Base-by-base conservation (phyloP, 2,113 vertebrate species). In the Oplegnathus fasciatus region DNA sequence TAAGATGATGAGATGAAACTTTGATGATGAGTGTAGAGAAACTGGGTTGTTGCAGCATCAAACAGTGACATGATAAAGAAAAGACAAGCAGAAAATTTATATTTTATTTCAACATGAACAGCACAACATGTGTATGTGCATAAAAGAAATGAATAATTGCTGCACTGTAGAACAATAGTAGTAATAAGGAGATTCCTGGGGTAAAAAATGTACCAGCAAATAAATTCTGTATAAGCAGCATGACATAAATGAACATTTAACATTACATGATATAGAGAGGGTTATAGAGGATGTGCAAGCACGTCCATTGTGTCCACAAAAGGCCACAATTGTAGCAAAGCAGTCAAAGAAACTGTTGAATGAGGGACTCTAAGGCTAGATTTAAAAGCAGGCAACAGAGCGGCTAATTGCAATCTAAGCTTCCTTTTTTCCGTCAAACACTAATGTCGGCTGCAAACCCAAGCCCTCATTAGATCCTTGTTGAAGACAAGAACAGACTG, bases 381-480 rank as follows among this genome's bases (percentile, higher is more conserved):
- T 57, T 75, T 70, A 72, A 69, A 64, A 88, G 66, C 22, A 44
- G 44, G 22, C 62, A 75, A 44, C 26, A 52, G 66, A 71, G 74
- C n/a, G 0, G 37, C 74, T 89, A 83, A 88, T 92, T 91, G 78
- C 76, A 74, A 67, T 78, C 66, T 4, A 18, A 65, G 73, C 82
- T 80, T 89, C 84, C 89, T 88, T 83, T 88, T 86, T 87, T 76
- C 40, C 37, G 84, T 83, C 24, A 66, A 72, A 86, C 67, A 50
- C 65, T 73, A 88, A 73, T 75, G 84, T 44, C 8, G 28, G 18
- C 76, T 80, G 69, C 60, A 34, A 69, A 85, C 50, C 76, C 86
- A 86, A 86, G 69, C 80, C 76, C 75, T 90, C 78, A 91, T 94
- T 92, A 91, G 46, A 69, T 80, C 62, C 80, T 88, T 58, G 66